Evolutionary conservation across 2,888 invertebrate genomes (phyloP).

Genomic region (Nyleta sp.): DNA sequence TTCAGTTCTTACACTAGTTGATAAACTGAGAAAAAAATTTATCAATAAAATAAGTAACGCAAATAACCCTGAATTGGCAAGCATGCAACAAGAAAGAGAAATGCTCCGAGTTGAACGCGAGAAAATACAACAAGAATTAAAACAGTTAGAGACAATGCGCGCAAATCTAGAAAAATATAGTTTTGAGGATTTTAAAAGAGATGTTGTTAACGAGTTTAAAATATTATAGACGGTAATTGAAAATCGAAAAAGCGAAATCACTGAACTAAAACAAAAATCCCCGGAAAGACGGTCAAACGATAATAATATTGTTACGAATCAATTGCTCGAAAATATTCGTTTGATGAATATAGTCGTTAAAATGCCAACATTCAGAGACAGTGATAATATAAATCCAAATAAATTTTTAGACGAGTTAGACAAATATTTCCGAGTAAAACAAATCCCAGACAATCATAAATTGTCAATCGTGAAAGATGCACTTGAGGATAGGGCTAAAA

Average conservation of each 20-base stretch:
- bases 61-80: not conserved
- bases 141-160: not conserved
- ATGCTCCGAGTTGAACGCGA: not conserved
- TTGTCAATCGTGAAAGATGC: not conserved
- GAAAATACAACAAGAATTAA: not conserved
- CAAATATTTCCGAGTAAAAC: constrained; percentile 15
- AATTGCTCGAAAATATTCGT: constrained; percentile 18
- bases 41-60: not conserved
- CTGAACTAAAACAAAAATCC: not conserved
- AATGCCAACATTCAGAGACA: constrained; percentile 4
- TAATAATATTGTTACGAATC: not conserved
- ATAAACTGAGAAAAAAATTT: too few relatives aligned
- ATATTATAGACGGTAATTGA: not conserved
- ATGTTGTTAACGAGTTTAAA: not conserved
- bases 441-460: constrained; percentile 7
- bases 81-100: constrained; percentile 2
- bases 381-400: constrained; percentile 1
- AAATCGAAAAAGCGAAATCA: constrained; percentile 1
- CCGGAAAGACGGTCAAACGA: not conserved
- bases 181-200: not conserved
- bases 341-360: not conserved
- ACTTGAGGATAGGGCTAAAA: constrained; percentile 2
- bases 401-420: constrained; percentile 23
- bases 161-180: not conserved
- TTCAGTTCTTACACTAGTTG: too few relatives aligned